phyloP scores from a whole-genome alignment of 2,113 vertebrate genomes.

The Ploceus nigricollis region DNA sequence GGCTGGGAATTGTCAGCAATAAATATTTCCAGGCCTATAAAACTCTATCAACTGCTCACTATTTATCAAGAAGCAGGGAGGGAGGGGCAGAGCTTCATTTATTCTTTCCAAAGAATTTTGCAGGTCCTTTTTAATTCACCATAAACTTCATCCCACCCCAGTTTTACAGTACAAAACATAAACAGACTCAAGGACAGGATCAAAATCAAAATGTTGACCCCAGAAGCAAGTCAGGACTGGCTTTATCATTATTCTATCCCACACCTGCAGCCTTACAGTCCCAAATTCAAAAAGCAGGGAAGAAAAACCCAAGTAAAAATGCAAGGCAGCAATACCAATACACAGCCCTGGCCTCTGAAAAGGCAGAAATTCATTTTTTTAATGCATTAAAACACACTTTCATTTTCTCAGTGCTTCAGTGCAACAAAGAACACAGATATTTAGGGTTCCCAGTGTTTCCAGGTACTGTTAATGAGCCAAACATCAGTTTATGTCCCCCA shows the following conservation, averaged over 20 bases:
- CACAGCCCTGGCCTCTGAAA: not conserved
- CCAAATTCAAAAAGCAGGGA: not conserved
- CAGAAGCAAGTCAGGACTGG: not conserved
- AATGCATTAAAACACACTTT: not conserved
- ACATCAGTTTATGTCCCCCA: not conserved
- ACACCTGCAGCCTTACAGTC: not conserved
- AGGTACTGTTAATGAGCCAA: not conserved
- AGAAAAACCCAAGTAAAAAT: fast-evolving
- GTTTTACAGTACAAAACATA: not conserved
- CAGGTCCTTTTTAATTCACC: not conserved
- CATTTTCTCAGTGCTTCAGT: not conserved
- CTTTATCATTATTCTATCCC: not conserved
- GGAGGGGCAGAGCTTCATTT: not conserved
- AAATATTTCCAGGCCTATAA: not conserved
- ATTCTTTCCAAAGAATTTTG: not conserved
- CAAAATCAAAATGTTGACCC: not conserved
- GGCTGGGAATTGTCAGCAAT: not conserved
- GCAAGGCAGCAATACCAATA: not conserved
- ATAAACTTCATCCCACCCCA: not conserved
- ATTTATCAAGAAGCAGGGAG: fast-evolving
- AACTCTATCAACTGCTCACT: not conserved
- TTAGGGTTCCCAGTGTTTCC: not conserved
- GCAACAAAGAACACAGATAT: not conserved
- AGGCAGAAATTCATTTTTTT: not conserved
- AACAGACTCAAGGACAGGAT: not conserved